Base-by-base conservation (phyloP, 2,888 invertebrate species). In the Drosophila anomalipes region DNA sequence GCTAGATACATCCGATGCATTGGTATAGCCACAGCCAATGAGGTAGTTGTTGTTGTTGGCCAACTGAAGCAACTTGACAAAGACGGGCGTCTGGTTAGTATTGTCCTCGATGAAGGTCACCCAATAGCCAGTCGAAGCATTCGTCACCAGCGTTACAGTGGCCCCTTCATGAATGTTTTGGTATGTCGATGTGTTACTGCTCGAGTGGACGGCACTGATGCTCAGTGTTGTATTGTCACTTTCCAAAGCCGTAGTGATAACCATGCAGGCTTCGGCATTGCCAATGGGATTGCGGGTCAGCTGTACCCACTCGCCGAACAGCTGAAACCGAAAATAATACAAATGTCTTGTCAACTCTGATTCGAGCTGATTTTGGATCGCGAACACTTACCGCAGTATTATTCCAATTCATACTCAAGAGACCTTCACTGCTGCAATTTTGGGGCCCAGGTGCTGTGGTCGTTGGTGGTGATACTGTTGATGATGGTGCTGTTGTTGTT, bases 241-340 rank as follows among this genome's bases (percentile, higher is more conserved):
- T 6, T 22, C 19, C 35, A 83, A 30, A 3, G 19, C 49, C 5
- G 62, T 47, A 5, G 1, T 3, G 57, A 74, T 52, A 7, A 52
- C 41, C 57, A 77, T 30, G 72, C 87, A 88, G 30, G 73, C 71
- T 3, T 53, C 19, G 32, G 54, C 66, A 12, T 39, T 39, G 3
- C 68, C 74, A 6, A 65, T 66, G 0, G 91, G 90, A 62, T 81
- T 79, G 30, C 87, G 87, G 0, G 81, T 82, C 39, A 90, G 19
- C 57, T 90, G 88, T 33, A 47, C 19, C 89, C 89, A 90, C 1
- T 0, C 53, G 10, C 75, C 88, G 16, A 44, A 7, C 9, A 82
- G 47, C 89, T 90, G 60, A 37, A 54, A 5, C n/a, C n/a, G 57
- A 10, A 53, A 44, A 32, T 32, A 28, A 12, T 32, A 1, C 12